Evolutionary conservation across 2,113 vertebrate species (phyloP).

Genomic region (Lepus europaeus): DNA sequence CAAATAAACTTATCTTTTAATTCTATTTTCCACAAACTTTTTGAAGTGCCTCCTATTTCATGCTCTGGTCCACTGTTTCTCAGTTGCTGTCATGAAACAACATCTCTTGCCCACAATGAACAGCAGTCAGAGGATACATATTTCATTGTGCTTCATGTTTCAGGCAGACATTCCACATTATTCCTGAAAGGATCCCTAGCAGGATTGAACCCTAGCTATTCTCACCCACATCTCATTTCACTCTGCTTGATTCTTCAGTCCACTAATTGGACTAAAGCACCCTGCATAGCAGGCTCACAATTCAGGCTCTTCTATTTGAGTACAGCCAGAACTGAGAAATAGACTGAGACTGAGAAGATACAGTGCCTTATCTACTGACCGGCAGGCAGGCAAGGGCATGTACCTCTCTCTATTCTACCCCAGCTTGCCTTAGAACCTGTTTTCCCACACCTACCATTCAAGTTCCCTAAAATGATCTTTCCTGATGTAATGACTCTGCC

Average conservation of each 20-base stretch:
- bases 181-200: neutral
- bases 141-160: neutral
- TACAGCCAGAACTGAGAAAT: neutral
- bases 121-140: neutral
- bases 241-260: neutral
- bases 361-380: no score
- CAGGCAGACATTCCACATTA: neutral
- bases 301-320: neutral
- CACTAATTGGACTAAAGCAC: neutral
- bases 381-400: no score
- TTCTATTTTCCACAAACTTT: no score
- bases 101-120: neutral
- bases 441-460: neutral
- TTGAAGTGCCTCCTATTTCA: no score
- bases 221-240: neutral
- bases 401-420: neutral
- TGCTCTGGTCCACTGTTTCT: neutral
- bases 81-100: neutral
- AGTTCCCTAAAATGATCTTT: neutral
- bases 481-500: neutral
- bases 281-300: neutral
- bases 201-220: neutral
- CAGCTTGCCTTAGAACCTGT: neutral
- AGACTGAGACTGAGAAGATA: neutral
- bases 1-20: no score